A percentile compares a stretch with the other conserved stretches of the same genome.
Evolutionary conservation across 2,888 invertebrate genomes (phyloP).

Genomic region (Mythimna ferrago): DNA sequence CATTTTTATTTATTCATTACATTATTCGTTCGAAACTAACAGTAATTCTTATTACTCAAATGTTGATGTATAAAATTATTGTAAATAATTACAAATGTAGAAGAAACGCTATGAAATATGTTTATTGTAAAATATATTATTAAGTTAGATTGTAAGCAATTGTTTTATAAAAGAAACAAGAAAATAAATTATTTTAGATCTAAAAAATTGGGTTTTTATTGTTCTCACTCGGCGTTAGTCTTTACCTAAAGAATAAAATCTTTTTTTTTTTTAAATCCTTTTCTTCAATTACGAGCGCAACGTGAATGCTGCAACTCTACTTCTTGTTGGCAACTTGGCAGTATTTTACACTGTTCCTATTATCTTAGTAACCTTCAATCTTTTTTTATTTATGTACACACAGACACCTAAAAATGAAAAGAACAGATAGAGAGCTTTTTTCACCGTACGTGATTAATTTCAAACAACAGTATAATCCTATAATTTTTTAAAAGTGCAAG

Average conservation of each 20-base stretch:
- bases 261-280: too few species aligned
- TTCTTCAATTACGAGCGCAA: neutral
- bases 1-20: conserved; percentile 42
- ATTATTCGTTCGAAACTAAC: conserved; percentile 33
- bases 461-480: neutral
- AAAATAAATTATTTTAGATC: conserved; percentile 90
- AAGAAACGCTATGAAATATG: conserved; percentile 81
- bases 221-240: too few species aligned
- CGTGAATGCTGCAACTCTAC: neutral
- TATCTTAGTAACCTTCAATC: neutral
- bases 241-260: too few species aligned
- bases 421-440: too few species aligned
- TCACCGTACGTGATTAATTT: neutral
- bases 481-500: neutral
- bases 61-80: conserved; percentile 76
- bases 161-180: conserved; percentile 88
- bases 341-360: neutral
- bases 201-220: conserved; percentile 60
- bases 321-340: neutral
- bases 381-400: too few species aligned
- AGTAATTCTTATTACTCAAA: conserved; percentile 56
- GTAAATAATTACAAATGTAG: conserved; percentile 79
- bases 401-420: too few species aligned
- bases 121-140: conserved; percentile 83
- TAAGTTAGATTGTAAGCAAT: conserved; percentile 83